phyloP scores from a whole-genome alignment of 2,888 invertebrate genomes.

The Drosophila quinaria region DNA sequence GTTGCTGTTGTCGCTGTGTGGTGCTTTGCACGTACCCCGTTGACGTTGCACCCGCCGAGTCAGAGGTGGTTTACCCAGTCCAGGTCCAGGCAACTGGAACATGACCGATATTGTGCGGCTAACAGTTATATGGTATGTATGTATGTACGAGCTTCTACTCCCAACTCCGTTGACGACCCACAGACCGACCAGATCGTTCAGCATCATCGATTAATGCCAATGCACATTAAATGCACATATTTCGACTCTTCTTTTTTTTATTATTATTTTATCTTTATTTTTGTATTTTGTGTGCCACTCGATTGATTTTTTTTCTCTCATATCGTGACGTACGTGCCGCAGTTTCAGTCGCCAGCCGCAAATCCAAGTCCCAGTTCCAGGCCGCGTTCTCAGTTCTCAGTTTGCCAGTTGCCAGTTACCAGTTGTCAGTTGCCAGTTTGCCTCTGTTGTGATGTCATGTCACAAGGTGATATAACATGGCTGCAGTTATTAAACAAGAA shows the following conservation, averaged over 20 bases:
- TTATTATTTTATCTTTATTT: slow-evolving; percentile 12
- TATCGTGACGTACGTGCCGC: slow-evolving; percentile 84
- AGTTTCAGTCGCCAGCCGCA: slow-evolving; percentile 46
- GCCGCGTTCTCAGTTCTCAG: slow-evolving; percentile 24
- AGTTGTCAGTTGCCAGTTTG: slow-evolving; percentile 15
- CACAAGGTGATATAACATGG: slow-evolving; percentile 83
- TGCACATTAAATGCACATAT: slow-evolving; percentile 80
- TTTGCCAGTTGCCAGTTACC: neutral
- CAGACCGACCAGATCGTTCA: slow-evolving; percentile 51
- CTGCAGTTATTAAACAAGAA: slow-evolving; percentile 74
- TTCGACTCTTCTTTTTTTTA: slow-evolving; percentile 41
- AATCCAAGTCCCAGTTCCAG: slow-evolving; percentile 29
- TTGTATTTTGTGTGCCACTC: slow-evolving; percentile 56
- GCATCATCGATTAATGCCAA: slow-evolving; percentile 81
- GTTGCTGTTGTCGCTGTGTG: slow-evolving; percentile 7
- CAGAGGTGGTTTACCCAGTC: slow-evolving; percentile 73
- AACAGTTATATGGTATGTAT: slow-evolving; percentile 66
- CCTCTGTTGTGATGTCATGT: slow-evolving; percentile 78
- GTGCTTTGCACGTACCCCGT: slow-evolving; percentile 40
- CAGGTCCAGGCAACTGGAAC: slow-evolving; percentile 73
- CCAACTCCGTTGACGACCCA: slow-evolving; percentile 43
- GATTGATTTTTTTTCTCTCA: slow-evolving; percentile 56
- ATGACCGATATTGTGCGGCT: slow-evolving; percentile 77
- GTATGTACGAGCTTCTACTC: slow-evolving; percentile 17
- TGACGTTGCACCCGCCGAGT: slow-evolving; percentile 66